Base-by-base conservation (phyloP, 2,888 invertebrate genomes). In the Aleiodes leptofemur region DNA sequence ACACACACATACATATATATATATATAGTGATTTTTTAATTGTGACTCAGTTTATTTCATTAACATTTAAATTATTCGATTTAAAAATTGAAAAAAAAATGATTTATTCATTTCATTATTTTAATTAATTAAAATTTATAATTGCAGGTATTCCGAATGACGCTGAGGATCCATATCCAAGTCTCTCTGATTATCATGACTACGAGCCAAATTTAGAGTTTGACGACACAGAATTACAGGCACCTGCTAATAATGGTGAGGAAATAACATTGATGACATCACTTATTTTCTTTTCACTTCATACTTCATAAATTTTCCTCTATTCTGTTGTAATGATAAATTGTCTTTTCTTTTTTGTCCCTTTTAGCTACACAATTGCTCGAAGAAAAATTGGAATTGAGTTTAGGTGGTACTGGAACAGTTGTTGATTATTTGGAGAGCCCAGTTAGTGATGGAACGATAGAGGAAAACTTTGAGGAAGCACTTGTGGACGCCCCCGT, bases 161-260 rank as follows among this genome's bases (percentile, higher is more conserved):
- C 81, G 90, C 91, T 76, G 96, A 96, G 79, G 97, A 96, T 85
- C 92, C 94, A 8, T 94, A 95, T 88, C 96, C 96, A 70, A 97
- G 97, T 90, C 91, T 97, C 76, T 97, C 97, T 48, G 97, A 97
- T 90, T 95, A 94, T 88, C 96, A 97, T 88, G 97, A 97, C 90
- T 96, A 97, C 89, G 98, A 98, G 89, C 98, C 98, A 13, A 96
- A 97, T 90, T 91, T 98, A 88, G 98, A 98, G 90, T 98, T 98
- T 91, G 98, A 98, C 91, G 98, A 98, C 90, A 96, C 97, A 13
- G 98, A 98, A 91, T 90, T 97, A 75, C 93, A 94, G 84, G 91
- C 93, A 74, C 91, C 94, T 69, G 91, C 93, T 74, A 92, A 93
- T 82, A 92, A 94, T 88, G 94, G 96, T 95, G 92, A 92, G 91